phyloP scores from a whole-genome alignment of 1,140 invertebrate species.

The Schlechtendalia chinensis region DNA sequence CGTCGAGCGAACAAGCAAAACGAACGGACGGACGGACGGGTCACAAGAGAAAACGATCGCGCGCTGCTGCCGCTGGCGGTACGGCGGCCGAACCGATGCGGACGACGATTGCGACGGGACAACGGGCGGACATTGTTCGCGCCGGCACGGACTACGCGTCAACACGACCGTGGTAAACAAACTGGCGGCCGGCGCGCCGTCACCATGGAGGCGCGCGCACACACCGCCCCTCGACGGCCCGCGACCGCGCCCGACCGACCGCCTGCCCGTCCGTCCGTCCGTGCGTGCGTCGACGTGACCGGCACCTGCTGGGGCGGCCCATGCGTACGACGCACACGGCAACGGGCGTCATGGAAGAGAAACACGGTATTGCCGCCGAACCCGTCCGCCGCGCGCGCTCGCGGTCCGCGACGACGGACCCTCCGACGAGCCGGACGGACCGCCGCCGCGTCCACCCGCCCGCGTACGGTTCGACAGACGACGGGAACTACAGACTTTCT shows the following conservation, averaged over 20 bases:
- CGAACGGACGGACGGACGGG: neutral
- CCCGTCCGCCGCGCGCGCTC: conserved; percentile 31
- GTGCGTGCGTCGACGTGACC: conserved; percentile 38
- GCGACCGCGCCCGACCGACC: too few species aligned
- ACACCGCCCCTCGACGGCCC: too few species aligned
- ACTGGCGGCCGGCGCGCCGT: conserved; percentile 30
- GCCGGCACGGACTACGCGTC: neutral
- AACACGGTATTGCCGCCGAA: conserved; percentile 50
- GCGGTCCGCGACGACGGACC: neutral
- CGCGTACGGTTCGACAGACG: neutral
- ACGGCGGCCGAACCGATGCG: neutral
- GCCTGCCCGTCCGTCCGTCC: conserved; percentile 19
- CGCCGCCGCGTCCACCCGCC: neutral
- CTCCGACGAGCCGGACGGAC: neutral
- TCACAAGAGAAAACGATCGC: neutral
- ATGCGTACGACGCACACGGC: conserved; percentile 30
- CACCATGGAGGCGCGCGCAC: conserved; percentile 33
- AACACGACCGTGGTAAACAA: conserved; percentile 42
- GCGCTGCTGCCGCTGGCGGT: too few species aligned
- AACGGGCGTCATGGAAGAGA: conserved; percentile 49
- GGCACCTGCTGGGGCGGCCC: conserved; percentile 49
- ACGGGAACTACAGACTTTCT: too few species aligned
- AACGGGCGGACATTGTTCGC: neutral
- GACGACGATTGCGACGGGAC: neutral
- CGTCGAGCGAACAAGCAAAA: neutral